Base-by-base conservation (phyloP, 2,888 invertebrate species). In the Physocephala rufipes region DNA sequence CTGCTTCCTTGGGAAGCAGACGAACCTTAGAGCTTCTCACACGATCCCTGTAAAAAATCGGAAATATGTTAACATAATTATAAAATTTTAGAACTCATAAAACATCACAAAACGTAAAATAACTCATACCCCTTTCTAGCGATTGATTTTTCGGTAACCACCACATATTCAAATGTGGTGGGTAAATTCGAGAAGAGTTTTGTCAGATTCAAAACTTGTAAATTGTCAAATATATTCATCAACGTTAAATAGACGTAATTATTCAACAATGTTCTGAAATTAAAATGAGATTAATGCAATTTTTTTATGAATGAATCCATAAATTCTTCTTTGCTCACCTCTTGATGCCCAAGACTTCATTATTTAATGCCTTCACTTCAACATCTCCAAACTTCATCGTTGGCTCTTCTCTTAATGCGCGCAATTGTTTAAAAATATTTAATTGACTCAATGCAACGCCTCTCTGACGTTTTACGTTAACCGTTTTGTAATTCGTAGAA, bases 381-480 rank as follows among this genome's bases (percentile, higher is more conserved):
- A 89, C 87, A 77, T 88, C 85, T 3, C 90, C 91, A 9, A 88
- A 73, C 76, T 86, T 87, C 61, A 92, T 85, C 0, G 87, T 86
- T 0, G 85, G 78, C 16, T 88, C 83, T 21, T 82, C 84, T 55
- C 90, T 87, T 7, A 86, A 68, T 12, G 28, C 53, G 0, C 82
- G 77, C 49, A 91, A 80, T 16, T 87, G 86, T 75, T 89, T 89
- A 82, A 89, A 91, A 72, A 91, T 87, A 75, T 88, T 88, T 62
- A 90, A 88, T 81, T 91, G 90, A 36, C 90, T 91, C 30, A 84
- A 82, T 0, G 71, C 13, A 0, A 82, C 83, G 0, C 53, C 72
- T 61, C 85, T 84, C 80, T 91, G 87, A 0, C 79, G 83, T 0
- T 87, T 87, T 24, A 92, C 85, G 79, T 93, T 93, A 0, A 91